Percentiles rank a stretch among this genome's conserved stretches.
phyloP scores from a whole-genome alignment of 1,140 invertebrate species.

The Leucophenga varia region DNA sequence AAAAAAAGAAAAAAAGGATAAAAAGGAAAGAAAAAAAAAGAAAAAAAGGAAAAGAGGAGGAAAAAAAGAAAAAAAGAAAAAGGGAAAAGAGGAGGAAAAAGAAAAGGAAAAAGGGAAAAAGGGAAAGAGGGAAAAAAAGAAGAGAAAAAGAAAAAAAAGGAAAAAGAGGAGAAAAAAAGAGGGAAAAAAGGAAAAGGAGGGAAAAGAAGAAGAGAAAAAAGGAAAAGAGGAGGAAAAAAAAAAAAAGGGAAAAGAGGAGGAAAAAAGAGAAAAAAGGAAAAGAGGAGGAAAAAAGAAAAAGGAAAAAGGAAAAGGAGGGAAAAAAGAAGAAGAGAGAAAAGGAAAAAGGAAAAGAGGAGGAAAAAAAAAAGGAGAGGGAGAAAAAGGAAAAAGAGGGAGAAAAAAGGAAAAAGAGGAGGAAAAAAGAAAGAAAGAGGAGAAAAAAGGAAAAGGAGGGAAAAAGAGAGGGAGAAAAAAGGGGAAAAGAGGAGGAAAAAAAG shows the following conservation, averaged over 20 bases:
- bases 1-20: no score
- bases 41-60: background rate
- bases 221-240: background rate
- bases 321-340: no score
- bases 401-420: no score
- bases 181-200: background rate
- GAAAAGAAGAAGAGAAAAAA: background rate
- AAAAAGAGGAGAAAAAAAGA: background rate
- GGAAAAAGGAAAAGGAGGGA: no score
- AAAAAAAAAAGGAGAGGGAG: no score
- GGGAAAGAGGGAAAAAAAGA: background rate
- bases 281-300: no score
- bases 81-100: background rate
- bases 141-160: background rate
- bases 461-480: background rate
- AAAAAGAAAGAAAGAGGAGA: no score
- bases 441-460: background rate
- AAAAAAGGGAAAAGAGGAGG: no score
- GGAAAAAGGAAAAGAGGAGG: no score
- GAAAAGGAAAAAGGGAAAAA: background rate
- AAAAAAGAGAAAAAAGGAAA: no score
- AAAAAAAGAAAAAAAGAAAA: background rate
- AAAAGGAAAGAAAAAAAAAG: background rate
- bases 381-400: no score
- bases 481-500: background rate